Conservation (phyloP, 2,888 invertebrate genomes). For the Chalcis sispes region DNA sequence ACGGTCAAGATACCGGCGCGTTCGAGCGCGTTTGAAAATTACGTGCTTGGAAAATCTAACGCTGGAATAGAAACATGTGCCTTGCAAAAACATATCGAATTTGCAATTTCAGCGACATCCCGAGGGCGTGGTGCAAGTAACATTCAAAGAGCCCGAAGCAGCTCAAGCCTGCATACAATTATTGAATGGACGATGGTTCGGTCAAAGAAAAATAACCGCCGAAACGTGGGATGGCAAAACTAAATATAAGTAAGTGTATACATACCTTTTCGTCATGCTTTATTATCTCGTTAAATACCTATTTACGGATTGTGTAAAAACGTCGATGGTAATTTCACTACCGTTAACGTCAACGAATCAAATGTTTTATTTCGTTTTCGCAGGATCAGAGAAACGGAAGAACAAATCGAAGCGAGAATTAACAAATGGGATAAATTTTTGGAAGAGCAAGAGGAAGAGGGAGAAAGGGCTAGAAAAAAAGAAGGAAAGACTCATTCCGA, state of each 20-base stretch:
- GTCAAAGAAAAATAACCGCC: slow-evolving; percentile 89
- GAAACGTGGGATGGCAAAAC: slow-evolving; percentile 97
- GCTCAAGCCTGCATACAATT: slow-evolving; percentile 93
- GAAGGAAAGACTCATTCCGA: slow-evolving; percentile 23
- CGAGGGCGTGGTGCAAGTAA: slow-evolving; percentile 95
- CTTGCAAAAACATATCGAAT: slow-evolving; percentile 35
- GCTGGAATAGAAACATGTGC: slow-evolving; percentile 15
- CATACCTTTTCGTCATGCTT: too few relatives aligned
- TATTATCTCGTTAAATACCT: too few relatives aligned
- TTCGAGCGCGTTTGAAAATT: slow-evolving; percentile 17
- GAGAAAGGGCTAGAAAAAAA: slow-evolving; percentile 58
- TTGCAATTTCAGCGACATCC: slow-evolving; percentile 84
- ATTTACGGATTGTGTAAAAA: too few relatives aligned
- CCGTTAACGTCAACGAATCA: not conserved
- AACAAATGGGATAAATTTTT: slow-evolving; percentile 92
- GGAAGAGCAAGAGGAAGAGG: slow-evolving; percentile 78
- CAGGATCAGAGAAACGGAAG: slow-evolving; percentile 92
- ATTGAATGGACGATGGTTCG: slow-evolving; percentile 94
- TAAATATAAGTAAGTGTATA: slow-evolving; percentile 82
- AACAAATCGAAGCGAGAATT: slow-evolving; percentile 87
- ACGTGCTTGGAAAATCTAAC: slow-evolving; percentile 46
- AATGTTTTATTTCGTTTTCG: slow-evolving; percentile 29
- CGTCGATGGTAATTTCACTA: too few relatives aligned
- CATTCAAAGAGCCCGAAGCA: slow-evolving; percentile 92
- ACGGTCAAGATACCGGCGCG: slow-evolving; percentile 8